These are phyloP conservation scores for Himalopsyche japonica DNA, from an alignment of 2,888 invertebrate species.

Conservation along the genomic window DNA sequence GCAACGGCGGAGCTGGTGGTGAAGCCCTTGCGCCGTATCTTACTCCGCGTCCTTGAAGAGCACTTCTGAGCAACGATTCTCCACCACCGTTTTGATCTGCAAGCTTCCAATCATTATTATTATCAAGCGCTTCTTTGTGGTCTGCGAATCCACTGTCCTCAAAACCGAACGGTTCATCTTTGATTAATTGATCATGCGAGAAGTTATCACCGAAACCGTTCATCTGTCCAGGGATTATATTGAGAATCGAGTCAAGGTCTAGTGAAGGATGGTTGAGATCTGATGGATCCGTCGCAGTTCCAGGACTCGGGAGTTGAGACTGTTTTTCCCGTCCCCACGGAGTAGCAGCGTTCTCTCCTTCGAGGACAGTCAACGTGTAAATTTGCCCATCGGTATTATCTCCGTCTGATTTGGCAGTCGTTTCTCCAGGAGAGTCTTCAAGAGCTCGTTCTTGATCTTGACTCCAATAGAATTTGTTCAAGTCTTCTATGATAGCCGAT, in stretches of 20 bases:
- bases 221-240: constrained; percentile 68
- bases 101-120: constrained; percentile 83
- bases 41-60: constrained; percentile 78
- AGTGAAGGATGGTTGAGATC: constrained; percentile 64
- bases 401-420: constrained; percentile 57
- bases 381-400: constrained; percentile 79
- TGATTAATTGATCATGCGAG: constrained; percentile 63
- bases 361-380: constrained; percentile 84
- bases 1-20: constrained; percentile 56
- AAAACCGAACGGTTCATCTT: constrained; percentile 73
- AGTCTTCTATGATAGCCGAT: constrained; percentile 78
- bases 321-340: constrained; percentile 71
- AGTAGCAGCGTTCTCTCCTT: constrained; percentile 69
- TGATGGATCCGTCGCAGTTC: constrained; percentile 53
- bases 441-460: constrained; percentile 65
- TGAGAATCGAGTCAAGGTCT: constrained; percentile 80
- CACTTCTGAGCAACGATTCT: constrained; percentile 79
- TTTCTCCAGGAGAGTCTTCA: constrained; percentile 54
- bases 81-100: constrained; percentile 72
- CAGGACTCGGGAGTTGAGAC: constrained; percentile 65
- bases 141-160: constrained; percentile 74
- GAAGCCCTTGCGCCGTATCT: constrained; percentile 62
- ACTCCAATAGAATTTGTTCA: constrained; percentile 83
- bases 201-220: constrained; percentile 65
- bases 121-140: constrained; percentile 57